Conservation (phyloP, 2,888 invertebrate genomes). For the Candidula unifasciata region DNA sequence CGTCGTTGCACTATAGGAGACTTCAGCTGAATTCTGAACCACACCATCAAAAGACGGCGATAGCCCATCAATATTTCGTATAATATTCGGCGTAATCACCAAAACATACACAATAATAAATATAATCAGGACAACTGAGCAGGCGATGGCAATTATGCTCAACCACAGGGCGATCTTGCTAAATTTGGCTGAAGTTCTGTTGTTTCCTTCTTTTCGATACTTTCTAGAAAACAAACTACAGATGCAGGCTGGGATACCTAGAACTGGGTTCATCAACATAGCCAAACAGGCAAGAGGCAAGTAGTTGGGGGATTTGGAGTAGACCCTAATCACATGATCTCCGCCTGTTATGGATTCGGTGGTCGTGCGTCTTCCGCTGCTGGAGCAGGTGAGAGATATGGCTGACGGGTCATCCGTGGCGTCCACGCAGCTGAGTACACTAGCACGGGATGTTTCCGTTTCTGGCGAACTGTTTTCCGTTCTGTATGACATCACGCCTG, state of each 20-base stretch:
- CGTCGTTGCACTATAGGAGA: not conserved
- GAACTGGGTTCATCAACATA: constrained; percentile 52
- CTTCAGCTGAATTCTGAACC: not conserved
- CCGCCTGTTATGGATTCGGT: constrained; percentile 56
- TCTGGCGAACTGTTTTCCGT: constrained; percentile 40
- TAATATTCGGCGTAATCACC: constrained; percentile 58
- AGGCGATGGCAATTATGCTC: constrained; percentile 54
- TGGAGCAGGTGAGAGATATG: constrained; percentile 22
- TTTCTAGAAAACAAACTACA: constrained; percentile 54
- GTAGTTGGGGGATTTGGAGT: constrained; percentile 56
- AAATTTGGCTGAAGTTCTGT: constrained; percentile 31
- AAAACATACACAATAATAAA: constrained; percentile 56
- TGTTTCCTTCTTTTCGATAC: constrained; percentile 43
- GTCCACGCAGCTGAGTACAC: constrained; percentile 13
- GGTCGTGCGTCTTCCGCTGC: constrained; percentile 46
- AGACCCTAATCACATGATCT: constrained; percentile 51
- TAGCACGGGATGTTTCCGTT: constrained; percentile 34
- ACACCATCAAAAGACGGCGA: not conserved
- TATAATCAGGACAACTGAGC: constrained; percentile 53
- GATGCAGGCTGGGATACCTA: constrained; percentile 54
- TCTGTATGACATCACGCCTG: constrained; percentile 25
- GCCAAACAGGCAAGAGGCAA: constrained; percentile 55
- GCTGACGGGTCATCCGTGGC: constrained; percentile 3
- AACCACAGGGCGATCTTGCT: constrained; percentile 54
- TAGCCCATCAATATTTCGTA: constrained; percentile 45